Evolutionary conservation across 2,888 invertebrate genomes (phyloP).

Genomic region (Platycnemis pennipes): DNA sequence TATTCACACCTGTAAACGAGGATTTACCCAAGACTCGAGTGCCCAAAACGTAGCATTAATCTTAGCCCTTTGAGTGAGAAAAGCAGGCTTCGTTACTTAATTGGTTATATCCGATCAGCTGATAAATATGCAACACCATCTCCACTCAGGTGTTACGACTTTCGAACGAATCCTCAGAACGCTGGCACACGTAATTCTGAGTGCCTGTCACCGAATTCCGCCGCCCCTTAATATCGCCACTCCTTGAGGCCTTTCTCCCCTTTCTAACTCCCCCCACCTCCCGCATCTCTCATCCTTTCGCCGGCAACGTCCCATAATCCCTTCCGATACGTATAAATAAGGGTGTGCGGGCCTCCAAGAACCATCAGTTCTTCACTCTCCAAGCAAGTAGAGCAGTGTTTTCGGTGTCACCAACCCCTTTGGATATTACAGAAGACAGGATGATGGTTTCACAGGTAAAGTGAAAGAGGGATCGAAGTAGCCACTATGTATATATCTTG

Average conservation of each 20-base stretch:
- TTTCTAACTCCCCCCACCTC: not conserved
- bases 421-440: conserved; percentile 5
- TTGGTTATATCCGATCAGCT: not conserved
- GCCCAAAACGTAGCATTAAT: no score
- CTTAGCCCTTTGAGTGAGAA: not conserved
- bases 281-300: not conserved
- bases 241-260: not conserved
- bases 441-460: not conserved
- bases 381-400: not conserved
- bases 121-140: conserved; percentile 7
- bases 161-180: conserved; percentile 22
- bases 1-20: no score
- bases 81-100: not conserved
- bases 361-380: not conserved
- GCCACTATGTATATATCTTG: no score
- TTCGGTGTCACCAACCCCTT: not conserved
- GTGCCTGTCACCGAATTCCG: conserved; percentile 64
- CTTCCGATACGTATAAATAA: conserved; percentile 27
- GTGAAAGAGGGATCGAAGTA: no score
- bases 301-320: not conserved
- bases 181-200: not conserved
- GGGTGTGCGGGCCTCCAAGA: not conserved
- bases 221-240: not conserved
- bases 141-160: conserved; percentile 26
- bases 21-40: no score